Percentiles rank a stretch among this genome's conserved stretches.
Evolutionary conservation across 2,888 invertebrate species (phyloP).

Genomic region (Idaea biselata): DNA sequence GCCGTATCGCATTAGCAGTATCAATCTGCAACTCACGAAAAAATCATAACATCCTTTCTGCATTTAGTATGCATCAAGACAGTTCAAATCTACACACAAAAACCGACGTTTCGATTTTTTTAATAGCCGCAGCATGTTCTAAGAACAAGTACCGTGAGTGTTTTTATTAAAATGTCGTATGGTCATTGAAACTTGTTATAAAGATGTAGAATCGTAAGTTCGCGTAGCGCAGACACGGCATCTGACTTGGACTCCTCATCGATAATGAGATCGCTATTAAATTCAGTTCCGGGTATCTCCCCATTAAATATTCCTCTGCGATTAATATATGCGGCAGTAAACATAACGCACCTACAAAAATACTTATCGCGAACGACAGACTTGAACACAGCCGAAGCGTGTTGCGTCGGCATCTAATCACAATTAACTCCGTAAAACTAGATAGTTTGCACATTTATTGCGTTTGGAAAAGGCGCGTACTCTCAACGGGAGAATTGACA

Average conservation of each 20-base stretch:
- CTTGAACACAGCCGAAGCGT: conserved; percentile 28
- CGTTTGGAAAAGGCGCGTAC: neutral
- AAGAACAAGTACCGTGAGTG: too few species aligned
- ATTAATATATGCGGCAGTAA: conserved; percentile 13
- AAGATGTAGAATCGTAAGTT: conserved; percentile 22
- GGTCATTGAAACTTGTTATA: conserved; percentile 19
- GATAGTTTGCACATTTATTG: conserved; percentile 1
- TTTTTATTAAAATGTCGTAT: conserved; percentile 11
- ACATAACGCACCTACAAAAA: conserved; percentile 33
- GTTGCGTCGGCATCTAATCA: conserved; percentile 29
- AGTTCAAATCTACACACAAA: too few species aligned
- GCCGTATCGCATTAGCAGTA: too few species aligned
- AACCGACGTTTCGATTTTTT: too few species aligned
- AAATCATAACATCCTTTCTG: too few species aligned
- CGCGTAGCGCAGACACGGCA: conserved; percentile 27
- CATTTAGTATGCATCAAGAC: too few species aligned
- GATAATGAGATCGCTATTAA: conserved; percentile 51
- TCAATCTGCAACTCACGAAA: too few species aligned
- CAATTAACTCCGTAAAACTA: conserved; percentile 16
- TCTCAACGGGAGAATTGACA: neutral
- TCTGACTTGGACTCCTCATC: conserved; percentile 27
- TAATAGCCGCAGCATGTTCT: too few species aligned
- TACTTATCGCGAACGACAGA: conserved; percentile 31
- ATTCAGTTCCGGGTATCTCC: conserved; percentile 29
- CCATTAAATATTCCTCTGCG: conserved; percentile 11